These are phyloP conservation scores for Trissolcus brochymenae DNA, from an alignment of 2,888 invertebrate genomes.

Conservation along the genomic window DNA sequence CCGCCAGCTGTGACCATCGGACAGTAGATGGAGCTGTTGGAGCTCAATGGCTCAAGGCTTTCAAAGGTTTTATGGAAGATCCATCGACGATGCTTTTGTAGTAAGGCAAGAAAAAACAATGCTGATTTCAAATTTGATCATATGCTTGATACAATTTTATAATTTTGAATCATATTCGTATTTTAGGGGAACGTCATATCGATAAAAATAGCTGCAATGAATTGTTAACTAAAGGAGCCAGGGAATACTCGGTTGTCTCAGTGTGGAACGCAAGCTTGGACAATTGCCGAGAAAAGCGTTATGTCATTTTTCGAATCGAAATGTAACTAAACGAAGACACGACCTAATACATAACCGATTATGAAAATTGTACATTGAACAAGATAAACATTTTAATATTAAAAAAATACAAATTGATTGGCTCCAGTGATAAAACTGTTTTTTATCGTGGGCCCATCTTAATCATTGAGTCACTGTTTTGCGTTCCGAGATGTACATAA, in stretches of 20 bases:
- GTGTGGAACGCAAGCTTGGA: constrained; percentile 14
- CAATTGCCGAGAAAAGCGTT: background rate
- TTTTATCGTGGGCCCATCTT: background rate
- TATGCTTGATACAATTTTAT: too few species aligned
- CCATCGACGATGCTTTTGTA: constrained; percentile 96
- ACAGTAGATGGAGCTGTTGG: constrained; percentile 99
- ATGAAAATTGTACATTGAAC: background rate
- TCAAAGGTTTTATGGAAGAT: constrained; percentile 92
- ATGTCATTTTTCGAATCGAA: background rate
- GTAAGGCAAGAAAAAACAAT: constrained; percentile 51
- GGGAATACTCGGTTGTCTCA: constrained; percentile 15
- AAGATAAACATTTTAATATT: background rate
- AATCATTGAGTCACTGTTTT: constrained; percentile 9
- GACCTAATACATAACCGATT: too few species aligned
- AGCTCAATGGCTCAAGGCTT: constrained; percentile 94
- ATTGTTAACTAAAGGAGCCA: constrained; percentile 28
- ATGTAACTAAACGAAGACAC: too few species aligned
- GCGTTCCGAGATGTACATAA: constrained; percentile 45
- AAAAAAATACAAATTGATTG: background rate
- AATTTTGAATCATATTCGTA: background rate
- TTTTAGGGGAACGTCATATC: constrained; percentile 16
- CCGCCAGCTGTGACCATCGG: constrained; percentile 97
- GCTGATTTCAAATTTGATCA: too few species aligned
- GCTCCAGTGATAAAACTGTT: background rate
- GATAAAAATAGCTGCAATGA: constrained; percentile 29